phyloP scores from a whole-genome alignment of 2,797 vertebrate species.

The Gymnoscopelus braueri region DNA sequence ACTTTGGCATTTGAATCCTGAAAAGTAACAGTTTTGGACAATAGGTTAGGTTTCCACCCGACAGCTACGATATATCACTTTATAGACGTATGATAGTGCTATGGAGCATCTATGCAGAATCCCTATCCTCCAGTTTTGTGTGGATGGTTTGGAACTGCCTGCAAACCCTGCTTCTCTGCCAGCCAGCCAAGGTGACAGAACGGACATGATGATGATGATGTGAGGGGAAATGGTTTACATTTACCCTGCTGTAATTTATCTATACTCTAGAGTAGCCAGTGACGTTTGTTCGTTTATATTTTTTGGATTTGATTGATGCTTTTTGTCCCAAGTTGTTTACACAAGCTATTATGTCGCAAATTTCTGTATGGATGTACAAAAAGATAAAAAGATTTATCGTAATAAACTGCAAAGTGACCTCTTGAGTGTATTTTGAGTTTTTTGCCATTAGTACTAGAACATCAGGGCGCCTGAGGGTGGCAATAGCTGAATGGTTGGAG shows the following conservation, averaged over 20 bases:
- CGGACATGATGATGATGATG: constrained; percentile 35
- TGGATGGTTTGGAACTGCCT: constrained; percentile 39
- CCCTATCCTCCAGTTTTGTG: constrained; percentile 45
- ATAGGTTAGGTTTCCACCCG: too few relatives aligned
- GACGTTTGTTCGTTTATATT: constrained; percentile 56
- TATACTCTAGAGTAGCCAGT: constrained; percentile 63
- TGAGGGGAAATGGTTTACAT: constrained; percentile 53
- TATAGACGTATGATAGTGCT: not conserved
- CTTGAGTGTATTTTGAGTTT: constrained; percentile 62
- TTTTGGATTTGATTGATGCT: constrained; percentile 58
- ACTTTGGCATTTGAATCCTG: too few relatives aligned
- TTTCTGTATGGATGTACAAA: constrained; percentile 78
- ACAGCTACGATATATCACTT: too few relatives aligned
- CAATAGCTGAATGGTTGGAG: too few relatives aligned
- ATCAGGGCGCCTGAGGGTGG: too few relatives aligned
- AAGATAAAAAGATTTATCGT: constrained; percentile 74
- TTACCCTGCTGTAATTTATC: constrained; percentile 66
- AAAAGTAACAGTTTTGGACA: too few relatives aligned
- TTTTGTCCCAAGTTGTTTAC: constrained; percentile 76
- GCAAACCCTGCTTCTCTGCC: constrained; percentile 62
- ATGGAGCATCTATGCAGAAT: constrained; percentile 58
- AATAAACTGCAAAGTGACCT: constrained; percentile 82
- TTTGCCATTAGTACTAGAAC: not conserved
- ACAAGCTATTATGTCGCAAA: constrained; percentile 70
- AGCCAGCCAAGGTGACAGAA: constrained; percentile 48